These are phyloP conservation scores for Abrostola triplasia DNA, from an alignment of 2,888 invertebrate species.

Conservation along the genomic window DNA sequence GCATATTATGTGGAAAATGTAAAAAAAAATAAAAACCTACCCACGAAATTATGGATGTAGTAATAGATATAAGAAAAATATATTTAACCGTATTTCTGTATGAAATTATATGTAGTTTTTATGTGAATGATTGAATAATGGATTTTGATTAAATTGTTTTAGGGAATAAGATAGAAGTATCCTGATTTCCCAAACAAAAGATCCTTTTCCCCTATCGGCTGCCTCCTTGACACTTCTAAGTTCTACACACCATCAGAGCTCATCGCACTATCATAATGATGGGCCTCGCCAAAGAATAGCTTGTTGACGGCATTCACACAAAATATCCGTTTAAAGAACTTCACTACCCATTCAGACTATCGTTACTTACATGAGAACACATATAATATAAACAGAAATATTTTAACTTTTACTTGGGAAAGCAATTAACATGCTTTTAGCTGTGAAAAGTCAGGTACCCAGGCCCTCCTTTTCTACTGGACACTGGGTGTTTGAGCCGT, in stretches of 20 bases:
- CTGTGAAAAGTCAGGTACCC: no score
- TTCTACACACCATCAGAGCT: not conserved
- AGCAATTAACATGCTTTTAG: no score
- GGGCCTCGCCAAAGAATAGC: not conserved
- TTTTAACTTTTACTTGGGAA: no score
- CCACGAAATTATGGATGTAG: conserved; percentile 84
- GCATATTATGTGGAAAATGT: conserved; percentile 83
- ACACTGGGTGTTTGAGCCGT: no score
- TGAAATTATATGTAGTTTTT: conserved; percentile 89
- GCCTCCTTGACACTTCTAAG: not conserved
- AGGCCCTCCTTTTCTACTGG: no score
- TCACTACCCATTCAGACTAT: no score
- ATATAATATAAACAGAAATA: no score
- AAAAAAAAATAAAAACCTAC: conserved; percentile 81
- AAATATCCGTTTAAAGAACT: no score
- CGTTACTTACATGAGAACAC: no score
- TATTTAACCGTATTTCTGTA: conserved; percentile 89
- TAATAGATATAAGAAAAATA: conserved; percentile 84
- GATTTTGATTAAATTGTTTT: conserved; percentile 87
- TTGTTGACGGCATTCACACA: not conserved
- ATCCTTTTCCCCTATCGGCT: conserved; percentile 23
- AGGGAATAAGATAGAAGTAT: conserved; percentile 76
- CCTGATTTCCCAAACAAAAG: conserved; percentile 63
- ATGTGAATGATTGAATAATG: conserved; percentile 86
- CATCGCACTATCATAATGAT: conserved; percentile 8